Conservation (phyloP, 1,140 invertebrate genomes). For the Propsilocerus akamusi region DNA sequence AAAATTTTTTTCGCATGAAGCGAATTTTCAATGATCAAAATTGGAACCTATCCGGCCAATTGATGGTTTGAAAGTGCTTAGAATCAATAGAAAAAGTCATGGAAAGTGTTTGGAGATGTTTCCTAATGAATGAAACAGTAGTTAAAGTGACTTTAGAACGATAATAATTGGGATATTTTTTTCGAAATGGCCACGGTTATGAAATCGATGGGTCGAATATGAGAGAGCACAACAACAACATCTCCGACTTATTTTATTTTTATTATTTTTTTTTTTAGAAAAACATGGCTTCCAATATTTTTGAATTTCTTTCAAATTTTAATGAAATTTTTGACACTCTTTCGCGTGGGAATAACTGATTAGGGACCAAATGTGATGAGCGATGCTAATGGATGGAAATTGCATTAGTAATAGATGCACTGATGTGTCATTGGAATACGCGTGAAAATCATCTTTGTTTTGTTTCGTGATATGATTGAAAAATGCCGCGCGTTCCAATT, state of each 20-base stretch:
- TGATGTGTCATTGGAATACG: no score
- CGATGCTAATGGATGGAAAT: no score
- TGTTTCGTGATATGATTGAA: no score
- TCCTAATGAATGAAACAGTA: not conserved
- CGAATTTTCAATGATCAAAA: not conserved
- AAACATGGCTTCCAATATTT: constrained; percentile 1
- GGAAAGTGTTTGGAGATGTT: not conserved
- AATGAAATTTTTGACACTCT: not conserved
- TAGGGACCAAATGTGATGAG: not conserved
- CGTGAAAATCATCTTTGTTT: no score
- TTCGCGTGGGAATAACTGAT: no score
- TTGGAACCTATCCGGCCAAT: not conserved
- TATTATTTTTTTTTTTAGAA: constrained; percentile 1
- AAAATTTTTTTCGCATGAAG: not conserved
- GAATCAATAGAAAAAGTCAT: not conserved
- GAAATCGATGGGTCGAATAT: not conserved
- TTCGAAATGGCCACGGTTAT: not conserved
- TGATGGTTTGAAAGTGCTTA: not conserved
- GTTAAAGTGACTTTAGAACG: not conserved
- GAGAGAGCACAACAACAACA: not conserved
- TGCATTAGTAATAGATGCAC: no score
- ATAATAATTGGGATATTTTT: not conserved
- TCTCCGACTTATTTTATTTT: constrained; percentile 2
- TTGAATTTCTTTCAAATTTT: not conserved
- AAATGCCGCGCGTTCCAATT: no score